These are phyloP conservation scores for Carassius carassius DNA, from an alignment of 2,113 vertebrate genomes.

Conservation along the genomic window DNA sequence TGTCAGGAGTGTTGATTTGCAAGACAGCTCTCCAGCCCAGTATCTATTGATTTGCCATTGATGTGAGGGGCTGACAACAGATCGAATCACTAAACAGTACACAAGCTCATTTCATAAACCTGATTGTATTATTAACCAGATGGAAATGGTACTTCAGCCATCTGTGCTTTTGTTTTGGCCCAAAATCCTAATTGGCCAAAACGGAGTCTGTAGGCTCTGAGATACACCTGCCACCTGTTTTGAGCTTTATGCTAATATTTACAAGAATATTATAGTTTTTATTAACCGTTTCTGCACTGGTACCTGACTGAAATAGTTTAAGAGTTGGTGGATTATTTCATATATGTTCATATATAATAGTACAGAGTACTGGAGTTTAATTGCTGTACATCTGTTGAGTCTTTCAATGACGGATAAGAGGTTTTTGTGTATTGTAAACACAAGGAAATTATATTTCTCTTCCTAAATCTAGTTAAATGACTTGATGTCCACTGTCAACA, in stretches of 20 bases:
- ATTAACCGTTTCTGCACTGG: conserved; percentile 2
- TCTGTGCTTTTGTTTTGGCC: conserved; percentile 22
- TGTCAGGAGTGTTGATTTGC: conserved; percentile 30
- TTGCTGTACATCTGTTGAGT: not conserved
- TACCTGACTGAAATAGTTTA: not conserved
- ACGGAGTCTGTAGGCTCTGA: not conserved
- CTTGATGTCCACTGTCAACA: not conserved
- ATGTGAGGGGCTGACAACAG: conserved; percentile 10
- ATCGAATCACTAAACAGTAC: conserved; percentile 36
- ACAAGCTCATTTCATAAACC: conserved; percentile 20
- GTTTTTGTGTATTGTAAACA: not conserved
- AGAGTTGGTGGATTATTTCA: not conserved
- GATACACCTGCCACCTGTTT: conserved; percentile 28
- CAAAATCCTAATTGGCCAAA: conserved; percentile 12
- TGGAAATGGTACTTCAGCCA: conserved; percentile 17
- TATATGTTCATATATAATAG: not conserved
- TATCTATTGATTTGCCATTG: conserved; percentile 40
- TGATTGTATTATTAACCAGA: conserved; percentile 23
- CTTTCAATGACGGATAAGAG: not conserved
- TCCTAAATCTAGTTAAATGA: not conserved
- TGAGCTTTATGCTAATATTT: not conserved
- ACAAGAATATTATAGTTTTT: conserved; percentile 5
- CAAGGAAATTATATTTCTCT: not conserved
- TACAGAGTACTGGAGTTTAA: not conserved
- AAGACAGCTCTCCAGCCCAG: conserved; percentile 14